These are phyloP conservation scores for Bombus cullumanus DNA, from an alignment of 1,140 invertebrate genomes.

Conservation along the genomic window DNA sequence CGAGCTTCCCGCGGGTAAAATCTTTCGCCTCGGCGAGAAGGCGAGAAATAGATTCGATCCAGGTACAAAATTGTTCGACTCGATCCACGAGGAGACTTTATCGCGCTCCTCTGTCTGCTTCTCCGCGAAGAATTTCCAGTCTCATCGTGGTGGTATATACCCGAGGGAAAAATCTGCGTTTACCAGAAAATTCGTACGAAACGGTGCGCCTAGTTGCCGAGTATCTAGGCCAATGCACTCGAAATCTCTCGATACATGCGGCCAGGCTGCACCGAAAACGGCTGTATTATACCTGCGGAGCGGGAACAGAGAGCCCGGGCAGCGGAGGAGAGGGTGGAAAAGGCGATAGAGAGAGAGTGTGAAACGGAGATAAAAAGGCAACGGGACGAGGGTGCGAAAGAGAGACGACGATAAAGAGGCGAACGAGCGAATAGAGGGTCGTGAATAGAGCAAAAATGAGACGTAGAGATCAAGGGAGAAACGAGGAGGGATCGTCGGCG, in stretches of 20 bases:
- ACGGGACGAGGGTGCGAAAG: background rate
- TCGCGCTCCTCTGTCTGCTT: background rate
- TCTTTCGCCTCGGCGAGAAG: background rate
- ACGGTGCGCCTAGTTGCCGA: background rate
- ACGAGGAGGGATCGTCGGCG: background rate
- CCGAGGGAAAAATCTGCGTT: background rate
- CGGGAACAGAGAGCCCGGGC: too few relatives aligned
- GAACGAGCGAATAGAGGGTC: background rate
- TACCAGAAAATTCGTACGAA: constrained; percentile 33
- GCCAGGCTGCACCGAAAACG: constrained; percentile 49
- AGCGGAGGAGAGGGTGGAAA: background rate
- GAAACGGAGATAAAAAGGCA: background rate
- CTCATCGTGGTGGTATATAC: background rate
- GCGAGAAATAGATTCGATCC: constrained; percentile 14
- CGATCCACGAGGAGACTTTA: background rate
- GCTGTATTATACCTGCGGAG: constrained; percentile 37
- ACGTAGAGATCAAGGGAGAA: background rate
- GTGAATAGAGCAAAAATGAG: constrained; percentile 22
- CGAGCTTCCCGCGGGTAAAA: background rate
- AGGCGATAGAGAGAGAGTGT: background rate
- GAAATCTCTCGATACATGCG: constrained; percentile 53
- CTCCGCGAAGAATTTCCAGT: background rate
- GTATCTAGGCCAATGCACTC: constrained; percentile 59
- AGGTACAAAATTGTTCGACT: background rate
- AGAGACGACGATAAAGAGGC: background rate